phyloP scores from a whole-genome alignment of 1,140 invertebrate genomes.

The Drosophila varians region DNA sequence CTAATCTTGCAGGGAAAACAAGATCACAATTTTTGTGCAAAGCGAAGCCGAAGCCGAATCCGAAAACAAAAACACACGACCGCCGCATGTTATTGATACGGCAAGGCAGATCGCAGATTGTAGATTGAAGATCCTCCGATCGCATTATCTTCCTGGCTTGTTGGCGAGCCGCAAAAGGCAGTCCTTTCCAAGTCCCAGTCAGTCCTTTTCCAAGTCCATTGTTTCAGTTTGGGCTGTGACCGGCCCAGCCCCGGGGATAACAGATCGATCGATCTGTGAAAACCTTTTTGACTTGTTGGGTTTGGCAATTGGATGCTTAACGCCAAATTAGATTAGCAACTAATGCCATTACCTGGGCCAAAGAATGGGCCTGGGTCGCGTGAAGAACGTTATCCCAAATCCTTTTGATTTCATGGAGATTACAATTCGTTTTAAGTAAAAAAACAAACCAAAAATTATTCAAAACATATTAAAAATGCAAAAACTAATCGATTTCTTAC shows the following conservation, averaged over 20 bases:
- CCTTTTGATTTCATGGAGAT: background rate
- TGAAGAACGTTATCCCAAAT: slow-evolving; percentile 6
- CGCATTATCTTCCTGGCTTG: slow-evolving; percentile 57
- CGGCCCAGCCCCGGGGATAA: slow-evolving; percentile 29
- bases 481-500: background rate
- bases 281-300: slow-evolving; percentile 81
- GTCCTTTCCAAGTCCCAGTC: slow-evolving; percentile 35
- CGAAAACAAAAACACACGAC: slow-evolving; percentile 53
- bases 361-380: slow-evolving; percentile 4
- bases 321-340: slow-evolving; percentile 82
- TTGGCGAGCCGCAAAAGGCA: slow-evolving; percentile 76
- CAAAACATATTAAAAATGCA: background rate
- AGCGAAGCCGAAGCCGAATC: slow-evolving; percentile 8
- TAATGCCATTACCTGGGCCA: slow-evolving; percentile 72
- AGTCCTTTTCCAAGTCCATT: slow-evolving; percentile 51
- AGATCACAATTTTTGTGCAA: slow-evolving; percentile 75
- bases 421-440: background rate
- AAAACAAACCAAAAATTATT: background rate
- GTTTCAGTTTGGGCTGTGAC: slow-evolving; percentile 43
- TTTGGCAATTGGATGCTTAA: slow-evolving; percentile 73
- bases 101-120: slow-evolving; percentile 58
- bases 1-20: slow-evolving; percentile 75
- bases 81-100: slow-evolving; percentile 71
- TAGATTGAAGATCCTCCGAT: slow-evolving; percentile 36
- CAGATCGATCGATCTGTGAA: slow-evolving; percentile 71